phyloP scores from a whole-genome alignment of 92 coral and sea anemone species.

The Blastomussa wellsi region DNA sequence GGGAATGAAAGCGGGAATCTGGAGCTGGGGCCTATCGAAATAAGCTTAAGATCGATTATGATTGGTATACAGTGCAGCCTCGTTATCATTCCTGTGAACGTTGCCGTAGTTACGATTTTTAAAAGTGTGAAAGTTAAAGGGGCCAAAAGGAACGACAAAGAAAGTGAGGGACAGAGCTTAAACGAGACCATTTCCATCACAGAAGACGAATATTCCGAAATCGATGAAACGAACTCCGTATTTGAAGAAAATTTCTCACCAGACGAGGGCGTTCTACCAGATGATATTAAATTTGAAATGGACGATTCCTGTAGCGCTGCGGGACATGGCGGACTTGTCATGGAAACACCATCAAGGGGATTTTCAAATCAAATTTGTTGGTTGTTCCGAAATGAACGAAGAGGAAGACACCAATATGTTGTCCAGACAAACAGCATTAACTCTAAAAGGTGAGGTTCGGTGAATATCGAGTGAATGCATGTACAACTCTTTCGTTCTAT shows the following conservation, averaged over 20 bases:
- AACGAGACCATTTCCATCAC: not conserved
- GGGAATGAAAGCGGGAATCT: slow-evolving; percentile 41
- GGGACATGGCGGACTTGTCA: not conserved
- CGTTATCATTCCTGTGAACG: slow-evolving; percentile 67
- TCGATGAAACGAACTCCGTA: not conserved
- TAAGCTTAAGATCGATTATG: slow-evolving; percentile 53
- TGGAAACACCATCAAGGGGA: not conserved
- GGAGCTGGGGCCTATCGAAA: slow-evolving; percentile 63
- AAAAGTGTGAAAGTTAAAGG: slow-evolving; percentile 49
- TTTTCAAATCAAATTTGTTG: not conserved
- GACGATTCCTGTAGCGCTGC: not conserved
- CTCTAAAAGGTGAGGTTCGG: not conserved
- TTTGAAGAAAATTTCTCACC: not conserved
- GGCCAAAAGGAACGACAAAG: not conserved
- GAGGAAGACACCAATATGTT: slow-evolving; percentile 1
- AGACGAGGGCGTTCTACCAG: slow-evolving; percentile 1
- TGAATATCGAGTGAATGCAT: too few relatives aligned
- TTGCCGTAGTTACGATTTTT: slow-evolving; percentile 54
- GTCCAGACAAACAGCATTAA: slow-evolving; percentile 14
- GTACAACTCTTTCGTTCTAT: too few relatives aligned
- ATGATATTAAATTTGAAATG: not conserved
- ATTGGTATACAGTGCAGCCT: slow-evolving; percentile 67
- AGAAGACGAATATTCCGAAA: slow-evolving; percentile 3
- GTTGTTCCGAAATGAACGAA: slow-evolving; percentile 3
- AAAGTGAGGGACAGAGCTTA: not conserved